Evolutionary conservation across 2,113 vertebrate genomes (phyloP).

Genomic region (Thunnus thynnus): DNA sequence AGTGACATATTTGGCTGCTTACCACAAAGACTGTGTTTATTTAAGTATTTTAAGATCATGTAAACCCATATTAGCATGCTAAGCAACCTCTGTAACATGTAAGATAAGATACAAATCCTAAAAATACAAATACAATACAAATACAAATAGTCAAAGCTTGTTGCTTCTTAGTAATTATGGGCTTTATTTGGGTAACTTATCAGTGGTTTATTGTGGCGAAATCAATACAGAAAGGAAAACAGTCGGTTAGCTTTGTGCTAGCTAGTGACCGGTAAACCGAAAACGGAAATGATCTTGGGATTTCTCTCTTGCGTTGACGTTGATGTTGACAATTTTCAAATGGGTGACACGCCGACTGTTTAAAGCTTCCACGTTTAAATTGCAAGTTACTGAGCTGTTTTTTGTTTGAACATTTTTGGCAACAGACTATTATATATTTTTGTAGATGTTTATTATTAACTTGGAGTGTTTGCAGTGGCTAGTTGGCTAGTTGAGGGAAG

Average conservation of each 20-base stretch:
- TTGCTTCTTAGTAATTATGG: too few species aligned
- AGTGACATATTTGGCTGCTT: too few species aligned
- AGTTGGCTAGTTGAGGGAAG: background rate
- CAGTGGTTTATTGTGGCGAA: too few species aligned
- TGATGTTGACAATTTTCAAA: constrained; percentile 11
- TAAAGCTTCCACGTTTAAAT: accelerated
- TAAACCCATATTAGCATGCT: too few species aligned
- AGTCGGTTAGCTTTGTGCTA: background rate
- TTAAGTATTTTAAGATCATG: too few species aligned
- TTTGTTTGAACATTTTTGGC: too few species aligned
- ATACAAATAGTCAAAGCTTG: too few species aligned
- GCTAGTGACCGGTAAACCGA: background rate
- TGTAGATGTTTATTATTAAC: background rate
- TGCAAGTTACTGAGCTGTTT: accelerated
- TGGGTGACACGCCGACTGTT: too few species aligned
- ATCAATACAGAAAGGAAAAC: too few species aligned
- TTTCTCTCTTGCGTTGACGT: background rate
- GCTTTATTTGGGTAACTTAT: too few species aligned
- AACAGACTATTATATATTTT: background rate
- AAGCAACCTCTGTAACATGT: too few species aligned
- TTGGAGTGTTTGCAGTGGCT: background rate
- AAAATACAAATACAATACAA: background rate
- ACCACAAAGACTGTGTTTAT: too few species aligned
- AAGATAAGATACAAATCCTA: background rate
- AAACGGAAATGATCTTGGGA: constrained; percentile 36